Conservation (phyloP, 1,140 invertebrate genomes). For the Drusus annulatus region DNA sequence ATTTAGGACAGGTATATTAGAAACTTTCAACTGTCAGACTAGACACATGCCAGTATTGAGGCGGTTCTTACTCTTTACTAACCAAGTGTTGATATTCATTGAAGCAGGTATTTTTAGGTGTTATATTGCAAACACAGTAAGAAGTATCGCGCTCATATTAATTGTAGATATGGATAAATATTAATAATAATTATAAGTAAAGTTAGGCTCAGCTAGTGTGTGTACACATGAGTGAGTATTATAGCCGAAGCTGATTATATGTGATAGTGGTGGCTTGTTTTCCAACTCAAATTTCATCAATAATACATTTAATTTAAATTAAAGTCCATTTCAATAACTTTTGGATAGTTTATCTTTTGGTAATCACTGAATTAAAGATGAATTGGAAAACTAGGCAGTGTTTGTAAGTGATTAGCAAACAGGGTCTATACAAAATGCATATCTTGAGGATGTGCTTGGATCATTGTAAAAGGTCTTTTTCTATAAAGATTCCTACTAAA, state of each 20-base stretch:
- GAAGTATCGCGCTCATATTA: neutral
- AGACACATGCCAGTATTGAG: too few relatives aligned
- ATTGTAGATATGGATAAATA: constrained; percentile 12
- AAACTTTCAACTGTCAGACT: too few relatives aligned
- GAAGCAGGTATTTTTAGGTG: neutral
- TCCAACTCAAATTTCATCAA: constrained; percentile 9
- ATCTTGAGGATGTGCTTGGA: constrained; percentile 45
- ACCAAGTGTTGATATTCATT: neutral
- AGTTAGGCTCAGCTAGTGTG: constrained; percentile 58
- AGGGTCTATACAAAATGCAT: constrained; percentile 53
- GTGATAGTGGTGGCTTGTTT: constrained; percentile 50
- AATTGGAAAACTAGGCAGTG: constrained; percentile 24
- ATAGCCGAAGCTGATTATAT: constrained; percentile 56
- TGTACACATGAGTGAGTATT: constrained; percentile 55
- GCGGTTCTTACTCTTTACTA: too few relatives aligned
- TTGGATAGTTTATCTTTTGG: too few relatives aligned
- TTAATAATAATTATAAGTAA: constrained; percentile 42
- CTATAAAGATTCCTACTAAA: constrained; percentile 13
- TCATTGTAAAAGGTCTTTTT: constrained; percentile 29
- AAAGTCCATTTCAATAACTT: too few relatives aligned
- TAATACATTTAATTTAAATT: too few relatives aligned
- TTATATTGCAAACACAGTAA: neutral
- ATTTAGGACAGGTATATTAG: too few relatives aligned
- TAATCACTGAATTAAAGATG: constrained; percentile 1
- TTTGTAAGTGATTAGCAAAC: constrained; percentile 51